Evolutionary conservation across 1,140 invertebrate genomes (phyloP), one percentile per base, ranked within the genome.

Genomic region (Dysdera silvatica): DNA sequence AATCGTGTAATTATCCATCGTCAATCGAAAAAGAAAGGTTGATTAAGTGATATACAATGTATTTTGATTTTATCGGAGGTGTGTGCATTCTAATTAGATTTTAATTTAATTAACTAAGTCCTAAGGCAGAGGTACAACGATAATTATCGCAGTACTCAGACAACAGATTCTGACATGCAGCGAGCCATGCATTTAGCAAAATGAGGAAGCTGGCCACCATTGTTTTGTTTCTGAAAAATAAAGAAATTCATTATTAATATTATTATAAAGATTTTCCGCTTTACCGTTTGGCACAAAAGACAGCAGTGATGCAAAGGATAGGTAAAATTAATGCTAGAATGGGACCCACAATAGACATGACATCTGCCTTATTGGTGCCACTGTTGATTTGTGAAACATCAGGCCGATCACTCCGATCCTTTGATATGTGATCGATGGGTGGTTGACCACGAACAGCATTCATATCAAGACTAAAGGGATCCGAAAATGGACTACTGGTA

Each of bases 401-500:
- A n/a, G 64, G 64, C 7, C 32, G 41, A 35, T 65, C 63, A 49
- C 43, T 54, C 23, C 47, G 5, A 12, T 63, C 61, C 4, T 29
- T 37, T 16, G 29, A 10, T 6, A 57, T 53, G n/a, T 57, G 37
- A 16, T 60, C 57, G 3, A 60, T 24, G 5, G 57, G 8, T 29
- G 64, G 64, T 23, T 35, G 56, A 2, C 58, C 49, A 3, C 49
- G n/a, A 12, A 55, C 20, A 55, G 67, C 68, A 61, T 48, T 68
- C 60, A 52, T 68, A 73, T 91, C 89, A 67, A 93, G 77, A 7
- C 89, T 87, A 32, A 92, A 80, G 69, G 83, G 86, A 75, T 89
- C 91, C 1, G 91, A 96, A 75, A 93, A 95, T n/a, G 90, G 91
- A 74, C 91, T 96, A 41, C 91, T 96, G 0, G 92, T 96, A 74